A percentile compares a stretch with the other conserved stretches of the same genome.
Evolutionary conservation across 1,140 invertebrate species (phyloP).

Genomic region (Propsilocerus akamusi): DNA sequence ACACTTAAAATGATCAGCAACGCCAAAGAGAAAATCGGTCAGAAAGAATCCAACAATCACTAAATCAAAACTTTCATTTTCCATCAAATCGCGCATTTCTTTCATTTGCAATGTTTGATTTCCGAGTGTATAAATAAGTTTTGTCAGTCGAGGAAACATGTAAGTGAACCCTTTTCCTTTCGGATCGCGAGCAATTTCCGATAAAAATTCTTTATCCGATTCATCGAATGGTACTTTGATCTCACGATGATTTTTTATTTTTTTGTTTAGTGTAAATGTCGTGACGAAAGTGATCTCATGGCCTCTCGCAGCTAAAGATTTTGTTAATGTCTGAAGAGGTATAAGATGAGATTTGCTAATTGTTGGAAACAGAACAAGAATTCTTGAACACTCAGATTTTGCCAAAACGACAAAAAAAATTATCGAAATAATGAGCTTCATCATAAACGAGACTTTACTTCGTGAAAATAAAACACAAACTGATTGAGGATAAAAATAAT

Average conservation of each 20-base stretch:
- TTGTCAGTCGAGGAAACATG: background rate
- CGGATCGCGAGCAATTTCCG: background rate
- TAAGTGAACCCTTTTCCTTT: background rate
- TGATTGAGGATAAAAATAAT: too few species aligned
- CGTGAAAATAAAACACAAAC: too few species aligned
- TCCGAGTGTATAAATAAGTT: too few species aligned
- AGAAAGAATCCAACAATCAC: constrained; percentile 17
- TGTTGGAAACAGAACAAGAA: constrained; percentile 12
- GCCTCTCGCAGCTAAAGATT: constrained; percentile 11
- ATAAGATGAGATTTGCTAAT: constrained; percentile 12
- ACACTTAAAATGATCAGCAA: constrained; percentile 14
- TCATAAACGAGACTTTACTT: too few species aligned
- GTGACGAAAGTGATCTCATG: constrained; percentile 14
- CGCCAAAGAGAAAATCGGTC: constrained; percentile 16
- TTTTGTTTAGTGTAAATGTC: constrained; percentile 2
- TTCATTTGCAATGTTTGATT: too few species aligned
- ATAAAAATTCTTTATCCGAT: background rate
- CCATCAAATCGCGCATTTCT: background rate
- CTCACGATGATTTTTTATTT: background rate
- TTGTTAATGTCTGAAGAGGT: constrained; percentile 9
- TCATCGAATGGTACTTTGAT: background rate
- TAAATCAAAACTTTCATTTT: constrained; percentile 13
- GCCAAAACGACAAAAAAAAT: too few species aligned
- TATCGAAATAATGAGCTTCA: too few species aligned
- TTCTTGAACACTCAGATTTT: too few species aligned